Percentiles rank a stretch among this genome's conserved stretches.
These are phyloP conservation scores for Harpegnathos saltator DNA, from an alignment of 1,140 invertebrate genomes.

Conservation along the genomic window DNA sequence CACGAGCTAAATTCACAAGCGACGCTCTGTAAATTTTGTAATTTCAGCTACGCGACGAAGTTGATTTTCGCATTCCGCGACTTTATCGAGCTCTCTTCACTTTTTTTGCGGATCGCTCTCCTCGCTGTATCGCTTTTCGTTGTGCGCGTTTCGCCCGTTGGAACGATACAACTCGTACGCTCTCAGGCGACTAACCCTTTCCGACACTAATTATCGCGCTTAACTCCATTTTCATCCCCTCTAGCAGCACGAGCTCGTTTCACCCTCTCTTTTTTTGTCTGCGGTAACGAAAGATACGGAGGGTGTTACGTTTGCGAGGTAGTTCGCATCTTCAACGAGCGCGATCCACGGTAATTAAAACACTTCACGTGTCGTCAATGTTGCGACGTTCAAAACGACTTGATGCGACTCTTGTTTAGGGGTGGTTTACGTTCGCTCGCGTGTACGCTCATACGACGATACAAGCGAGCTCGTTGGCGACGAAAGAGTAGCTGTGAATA, in stretches of 20 bases:
- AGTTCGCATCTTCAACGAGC: constrained; percentile 68
- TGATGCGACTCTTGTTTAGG: background rate
- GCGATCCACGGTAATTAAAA: constrained; percentile 81
- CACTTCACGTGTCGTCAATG: constrained; percentile 72
- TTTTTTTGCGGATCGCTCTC: background rate
- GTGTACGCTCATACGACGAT: background rate
- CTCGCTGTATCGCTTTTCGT: constrained; percentile 1
- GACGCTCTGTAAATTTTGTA: background rate
- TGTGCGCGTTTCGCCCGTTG: constrained; percentile 50
- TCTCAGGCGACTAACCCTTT: constrained; percentile 66
- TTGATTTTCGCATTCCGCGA: background rate
- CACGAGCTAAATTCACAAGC: no score
- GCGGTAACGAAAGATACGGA: constrained; percentile 67
- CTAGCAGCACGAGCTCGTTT: constrained; percentile 43
- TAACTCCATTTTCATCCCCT: constrained; percentile 70
- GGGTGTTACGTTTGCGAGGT: constrained; percentile 72
- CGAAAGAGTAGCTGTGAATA: background rate
- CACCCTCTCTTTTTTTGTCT: constrained; percentile 57
- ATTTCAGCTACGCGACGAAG: no score
- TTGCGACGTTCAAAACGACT: constrained; percentile 45
- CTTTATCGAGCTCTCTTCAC: background rate
- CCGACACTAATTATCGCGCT: constrained; percentile 83
- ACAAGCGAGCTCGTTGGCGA: background rate
- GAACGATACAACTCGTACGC: constrained; percentile 60
- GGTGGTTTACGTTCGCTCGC: constrained; percentile 6